phyloP scores from a whole-genome alignment of 2,113 vertebrate genomes.

The Corythornis cristatus region DNA sequence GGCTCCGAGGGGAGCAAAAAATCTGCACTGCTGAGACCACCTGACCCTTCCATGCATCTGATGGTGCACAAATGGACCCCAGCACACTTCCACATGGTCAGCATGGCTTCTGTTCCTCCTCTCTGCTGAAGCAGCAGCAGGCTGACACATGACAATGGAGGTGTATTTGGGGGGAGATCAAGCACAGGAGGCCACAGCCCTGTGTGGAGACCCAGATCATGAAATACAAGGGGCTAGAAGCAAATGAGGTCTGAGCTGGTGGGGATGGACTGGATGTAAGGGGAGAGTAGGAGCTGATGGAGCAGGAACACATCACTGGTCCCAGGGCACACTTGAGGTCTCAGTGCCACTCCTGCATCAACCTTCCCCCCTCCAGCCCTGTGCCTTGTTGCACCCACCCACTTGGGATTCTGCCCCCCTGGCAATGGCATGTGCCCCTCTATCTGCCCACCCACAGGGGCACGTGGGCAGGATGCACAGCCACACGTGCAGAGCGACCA shows the following conservation, averaged over 20 bases:
- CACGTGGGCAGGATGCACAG: fast-evolving
- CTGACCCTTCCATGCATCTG: neutral
- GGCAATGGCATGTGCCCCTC: neutral
- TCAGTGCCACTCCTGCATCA: neutral
- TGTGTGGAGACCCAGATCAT: neutral
- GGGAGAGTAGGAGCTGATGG: neutral
- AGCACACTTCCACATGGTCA: neutral
- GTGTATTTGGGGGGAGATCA: neutral
- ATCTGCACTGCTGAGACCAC: neutral
- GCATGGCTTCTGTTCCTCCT: neutral
- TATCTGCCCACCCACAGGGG: fast-evolving
- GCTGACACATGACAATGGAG: neutral
- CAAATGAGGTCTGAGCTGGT: neutral
- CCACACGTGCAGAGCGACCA: neutral
- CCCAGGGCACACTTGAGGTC: neutral
- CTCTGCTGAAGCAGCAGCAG: neutral
- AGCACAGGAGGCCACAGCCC: neutral
- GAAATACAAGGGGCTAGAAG: neutral
- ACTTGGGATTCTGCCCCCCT: fast-evolving
- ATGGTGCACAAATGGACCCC: neutral
- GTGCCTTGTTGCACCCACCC: too few species aligned
- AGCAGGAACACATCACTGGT: neutral
- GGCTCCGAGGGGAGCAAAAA: neutral
- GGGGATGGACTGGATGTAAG: neutral
- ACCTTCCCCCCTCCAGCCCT: neutral